These are phyloP conservation scores for Oreortyx pictus DNA, from an alignment of 2,797 vertebrate genomes.

Conservation along the genomic window DNA sequence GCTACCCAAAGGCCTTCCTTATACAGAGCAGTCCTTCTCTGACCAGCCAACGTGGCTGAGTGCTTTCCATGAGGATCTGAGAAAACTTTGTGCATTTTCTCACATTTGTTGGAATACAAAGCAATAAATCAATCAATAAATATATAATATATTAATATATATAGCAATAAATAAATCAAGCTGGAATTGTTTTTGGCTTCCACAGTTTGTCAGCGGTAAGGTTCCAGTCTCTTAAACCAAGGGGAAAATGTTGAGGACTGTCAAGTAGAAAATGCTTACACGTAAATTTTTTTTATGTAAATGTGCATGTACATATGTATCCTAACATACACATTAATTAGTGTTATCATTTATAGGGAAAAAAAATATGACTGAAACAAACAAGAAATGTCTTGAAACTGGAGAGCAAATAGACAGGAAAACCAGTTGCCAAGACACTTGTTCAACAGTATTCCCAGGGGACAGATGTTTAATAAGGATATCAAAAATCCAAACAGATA, in stretches of 20 bases:
- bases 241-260: not conserved
- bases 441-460: not conserved
- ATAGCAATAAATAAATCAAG: no score
- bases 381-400: not conserved
- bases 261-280: not conserved
- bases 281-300: accelerated
- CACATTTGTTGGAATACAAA: not conserved
- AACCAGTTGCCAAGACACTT: not conserved
- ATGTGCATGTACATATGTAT: not conserved
- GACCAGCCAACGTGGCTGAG: not conserved
- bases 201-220: not conserved
- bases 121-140: no score
- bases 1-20: not conserved
- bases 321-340: not conserved
- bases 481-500: not conserved
- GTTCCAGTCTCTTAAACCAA: not conserved
- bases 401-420: not conserved
- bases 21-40: not conserved
- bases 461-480: not conserved
- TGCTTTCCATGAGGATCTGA: not conserved
- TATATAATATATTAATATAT: no score
- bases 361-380: not conserved
- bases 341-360: not conserved
- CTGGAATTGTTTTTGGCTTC: not conserved
- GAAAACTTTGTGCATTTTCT: not conserved